Base-by-base conservation (phyloP, 1,140 invertebrate genomes). In the Neodiprion fabricii region DNA sequence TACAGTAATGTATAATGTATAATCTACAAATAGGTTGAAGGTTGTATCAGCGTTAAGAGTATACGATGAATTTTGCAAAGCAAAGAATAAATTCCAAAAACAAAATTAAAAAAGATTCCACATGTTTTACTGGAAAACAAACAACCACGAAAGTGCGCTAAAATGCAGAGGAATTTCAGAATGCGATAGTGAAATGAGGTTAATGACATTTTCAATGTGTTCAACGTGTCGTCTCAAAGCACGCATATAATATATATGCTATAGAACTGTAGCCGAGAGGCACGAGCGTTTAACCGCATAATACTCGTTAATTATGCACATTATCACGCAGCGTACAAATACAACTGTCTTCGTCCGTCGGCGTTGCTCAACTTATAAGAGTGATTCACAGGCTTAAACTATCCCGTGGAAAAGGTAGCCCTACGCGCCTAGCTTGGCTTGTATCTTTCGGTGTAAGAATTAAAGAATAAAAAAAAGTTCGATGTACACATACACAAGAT, bases 301-400 rank as follows among this genome's bases (percentile, higher is more conserved):
- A 61, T 61, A 61, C 53, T 61, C 3, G 53, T 61, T 61, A 61
- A 61, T 61, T 61, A 61, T 61, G 53, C 53, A 61, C 53, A 61
- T 61, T 61, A 61, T 61, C 53, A 61, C 53, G 53, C 53, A 61
- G n/a, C 53, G 53, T 61, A 61, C 53, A 61, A 61, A 61, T 61
- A 61, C 53, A 61, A 61, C 53, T 61, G 53, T 61, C 53, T 12
- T 61, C 53, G 53, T 61, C n/a, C 53, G 9, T 61, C n/a, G 11
- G 53, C 5, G 53, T 3, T 17, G 53, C 53, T 12, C 53, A 17
- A 5, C 53, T 61, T 61, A 17, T 61, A 61, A 61, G 5, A 61
- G 53, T 61, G 11, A 61, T 8, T 5, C 53, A 12, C 11, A 61
- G 53, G n/a, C 53, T 61, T 61, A 14, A 40, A 40, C 28, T 40